phyloP scores from a whole-genome alignment of 2,113 vertebrate genomes.

The Entomyzon cyanotis region DNA sequence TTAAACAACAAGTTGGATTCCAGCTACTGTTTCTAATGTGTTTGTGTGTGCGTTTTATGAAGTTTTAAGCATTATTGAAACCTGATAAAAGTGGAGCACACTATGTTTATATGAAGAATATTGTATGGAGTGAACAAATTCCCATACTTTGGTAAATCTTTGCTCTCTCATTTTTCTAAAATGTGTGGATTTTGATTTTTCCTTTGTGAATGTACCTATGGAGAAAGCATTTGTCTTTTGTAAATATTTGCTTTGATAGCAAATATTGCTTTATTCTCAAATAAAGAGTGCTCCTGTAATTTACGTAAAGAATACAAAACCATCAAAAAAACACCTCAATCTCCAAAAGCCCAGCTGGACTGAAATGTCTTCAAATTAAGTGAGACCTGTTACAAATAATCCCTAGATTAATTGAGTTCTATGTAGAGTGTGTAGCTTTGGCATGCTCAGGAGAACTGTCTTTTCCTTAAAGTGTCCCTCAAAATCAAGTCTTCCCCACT shows the following conservation, averaged over 20 bases:
- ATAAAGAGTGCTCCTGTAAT: not conserved
- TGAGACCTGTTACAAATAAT: not conserved
- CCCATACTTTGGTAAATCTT: not conserved
- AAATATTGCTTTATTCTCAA: not conserved
- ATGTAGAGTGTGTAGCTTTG: not conserved
- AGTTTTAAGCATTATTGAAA: not conserved
- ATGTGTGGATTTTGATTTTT: not conserved
- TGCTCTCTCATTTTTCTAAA: not conserved
- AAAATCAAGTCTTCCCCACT: not conserved
- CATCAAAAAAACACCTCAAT: not conserved
- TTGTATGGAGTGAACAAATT: not conserved
- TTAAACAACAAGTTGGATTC: not conserved
- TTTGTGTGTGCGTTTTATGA: not conserved
- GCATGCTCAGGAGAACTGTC: not conserved
- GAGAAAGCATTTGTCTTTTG: not conserved
- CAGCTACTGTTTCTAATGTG: not conserved
- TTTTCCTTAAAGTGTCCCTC: not conserved
- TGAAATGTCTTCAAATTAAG: not conserved
- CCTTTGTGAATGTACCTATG: not conserved
- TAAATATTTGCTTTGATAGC: not conserved
- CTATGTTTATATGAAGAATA: not conserved
- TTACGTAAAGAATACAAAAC: not conserved
- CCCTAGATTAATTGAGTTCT: fast-evolving
- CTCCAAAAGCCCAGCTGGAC: not conserved
- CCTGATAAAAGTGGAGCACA: not conserved